A percentile compares a stretch with the other conserved stretches of the same genome.
These are phyloP conservation scores for Prionailurus bengalensis DNA, from an alignment of 2,113 vertebrate species.

Conservation along the genomic window DNA sequence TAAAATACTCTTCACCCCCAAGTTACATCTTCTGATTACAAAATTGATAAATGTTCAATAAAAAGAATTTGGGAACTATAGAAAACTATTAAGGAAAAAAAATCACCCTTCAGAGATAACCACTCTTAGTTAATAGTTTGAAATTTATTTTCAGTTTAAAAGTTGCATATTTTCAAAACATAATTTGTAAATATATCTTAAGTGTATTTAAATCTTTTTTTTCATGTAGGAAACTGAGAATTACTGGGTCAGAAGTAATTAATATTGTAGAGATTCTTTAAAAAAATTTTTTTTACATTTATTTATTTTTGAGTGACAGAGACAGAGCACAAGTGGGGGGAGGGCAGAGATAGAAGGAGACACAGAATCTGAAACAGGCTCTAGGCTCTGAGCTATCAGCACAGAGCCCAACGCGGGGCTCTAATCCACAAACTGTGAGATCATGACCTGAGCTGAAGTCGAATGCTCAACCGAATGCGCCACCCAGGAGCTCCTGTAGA, in stretches of 20 bases:
- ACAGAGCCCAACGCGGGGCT: too few species aligned
- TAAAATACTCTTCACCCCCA: background rate
- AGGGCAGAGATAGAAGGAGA: too few species aligned
- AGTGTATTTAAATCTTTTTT: background rate
- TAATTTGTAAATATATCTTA: conserved; percentile 11
- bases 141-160: conserved; percentile 44
- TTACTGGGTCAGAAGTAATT: background rate
- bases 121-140: background rate
- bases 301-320: too few species aligned
- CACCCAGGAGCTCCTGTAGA: background rate
- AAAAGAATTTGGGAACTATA: conserved; percentile 32
- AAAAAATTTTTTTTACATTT: too few species aligned
- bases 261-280: background rate
- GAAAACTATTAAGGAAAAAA: background rate
- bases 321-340: too few species aligned
- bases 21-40: conserved; percentile 28
- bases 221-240: background rate
- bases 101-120: background rate
- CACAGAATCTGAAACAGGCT: too few species aligned
- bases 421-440: too few species aligned
- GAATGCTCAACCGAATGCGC: too few species aligned
- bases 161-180: background rate
- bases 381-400: too few species aligned
- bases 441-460: too few species aligned
- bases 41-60: conserved; percentile 8